Evolutionary conservation across 2,113 vertebrate genomes (phyloP), one percentile per base, ranked within the genome.

Genomic region (Epinephelus cyanopodus): DNA sequence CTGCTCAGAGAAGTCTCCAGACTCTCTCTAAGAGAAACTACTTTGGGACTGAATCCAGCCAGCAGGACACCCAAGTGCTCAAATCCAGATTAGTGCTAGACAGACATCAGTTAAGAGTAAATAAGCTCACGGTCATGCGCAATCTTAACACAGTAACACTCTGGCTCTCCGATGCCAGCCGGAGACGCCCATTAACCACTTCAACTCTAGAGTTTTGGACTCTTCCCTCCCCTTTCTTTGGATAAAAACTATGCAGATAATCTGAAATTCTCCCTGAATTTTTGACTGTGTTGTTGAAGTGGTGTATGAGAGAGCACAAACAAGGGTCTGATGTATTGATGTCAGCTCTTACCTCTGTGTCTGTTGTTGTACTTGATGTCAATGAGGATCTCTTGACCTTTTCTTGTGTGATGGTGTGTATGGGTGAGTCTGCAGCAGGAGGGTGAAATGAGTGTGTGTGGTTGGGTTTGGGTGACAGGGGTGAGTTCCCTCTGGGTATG

Each of bases 331-430:
- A 18, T 50, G 37, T 66, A 1, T 10, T 27, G 14, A 42, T 61
- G 14, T 60, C 54, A 2, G n/a, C 1, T 15, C 88, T 88, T 87
- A 94, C 93, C 90, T 94, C 91, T 54, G 75, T 37, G 60, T 93
- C 91, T 57, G 88, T 82, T 1, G 50, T 63, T 23, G 81, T 81
- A 3, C 89, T 87, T 17, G 90, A 91, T 12, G 90, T 86, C 77
- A 76, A 10, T 2, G 90, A 91, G 25, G 81, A 25, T n/a, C 76
- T 88, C 78, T 88, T 77, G 53, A 66, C 58, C 47, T 78, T 77
- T 42, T 6, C 85, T 67, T 75, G 79, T 54, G 79, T 60, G 86
- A 27, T 29, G 1, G 23, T 27, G 18, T 37, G 64, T 58, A 61
- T 66, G 57, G 81, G 72, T 0, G 86, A 71, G 62, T 86, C 53